These are phyloP conservation scores for Leptosomus discolor DNA, from an alignment of 2,113 vertebrate genomes.

Conservation along the genomic window DNA sequence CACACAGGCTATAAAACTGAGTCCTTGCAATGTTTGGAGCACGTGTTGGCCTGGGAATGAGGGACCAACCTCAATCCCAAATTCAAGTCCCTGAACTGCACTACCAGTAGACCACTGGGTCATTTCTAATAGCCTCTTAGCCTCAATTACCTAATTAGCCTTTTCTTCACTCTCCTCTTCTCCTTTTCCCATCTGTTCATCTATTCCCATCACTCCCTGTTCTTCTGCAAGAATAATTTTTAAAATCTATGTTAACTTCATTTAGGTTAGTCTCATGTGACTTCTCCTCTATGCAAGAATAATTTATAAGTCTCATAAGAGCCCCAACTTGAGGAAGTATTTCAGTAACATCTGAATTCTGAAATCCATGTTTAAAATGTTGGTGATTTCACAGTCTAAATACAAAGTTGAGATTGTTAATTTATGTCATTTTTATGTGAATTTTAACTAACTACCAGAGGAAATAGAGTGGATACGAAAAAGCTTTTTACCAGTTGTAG, in stretches of 20 bases:
- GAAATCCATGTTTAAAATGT: slow-evolving; percentile 21
- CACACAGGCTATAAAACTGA: background rate
- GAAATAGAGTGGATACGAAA: background rate
- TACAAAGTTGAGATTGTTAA: background rate
- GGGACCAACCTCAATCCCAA: slow-evolving; percentile 21
- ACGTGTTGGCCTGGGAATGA: background rate
- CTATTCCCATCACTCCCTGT: slow-evolving; percentile 66
- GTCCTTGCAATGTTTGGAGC: background rate
- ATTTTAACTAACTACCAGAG: background rate
- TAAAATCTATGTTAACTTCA: slow-evolving; percentile 69
- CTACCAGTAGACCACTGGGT: slow-evolving; percentile 51
- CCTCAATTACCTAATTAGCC: slow-evolving; percentile 69
- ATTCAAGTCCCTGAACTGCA: slow-evolving; percentile 28
- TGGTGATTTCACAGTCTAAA: slow-evolving; percentile 14
- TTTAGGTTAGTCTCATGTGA: slow-evolving; percentile 65
- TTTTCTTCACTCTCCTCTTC: slow-evolving; percentile 52
- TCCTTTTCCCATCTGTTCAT: slow-evolving; percentile 67
- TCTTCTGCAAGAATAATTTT: slow-evolving; percentile 68
- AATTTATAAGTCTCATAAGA: slow-evolving; percentile 63
- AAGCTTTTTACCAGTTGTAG: background rate
- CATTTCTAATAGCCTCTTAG: slow-evolving; percentile 67
- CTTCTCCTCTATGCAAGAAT: slow-evolving; percentile 54
- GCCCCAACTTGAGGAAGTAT: slow-evolving; percentile 11
- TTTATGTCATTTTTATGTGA: background rate
- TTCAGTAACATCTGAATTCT: slow-evolving; percentile 40